These are phyloP conservation scores for Melinaea menophilus DNA, from an alignment of 2,888 invertebrate species.

Conservation along the genomic window DNA sequence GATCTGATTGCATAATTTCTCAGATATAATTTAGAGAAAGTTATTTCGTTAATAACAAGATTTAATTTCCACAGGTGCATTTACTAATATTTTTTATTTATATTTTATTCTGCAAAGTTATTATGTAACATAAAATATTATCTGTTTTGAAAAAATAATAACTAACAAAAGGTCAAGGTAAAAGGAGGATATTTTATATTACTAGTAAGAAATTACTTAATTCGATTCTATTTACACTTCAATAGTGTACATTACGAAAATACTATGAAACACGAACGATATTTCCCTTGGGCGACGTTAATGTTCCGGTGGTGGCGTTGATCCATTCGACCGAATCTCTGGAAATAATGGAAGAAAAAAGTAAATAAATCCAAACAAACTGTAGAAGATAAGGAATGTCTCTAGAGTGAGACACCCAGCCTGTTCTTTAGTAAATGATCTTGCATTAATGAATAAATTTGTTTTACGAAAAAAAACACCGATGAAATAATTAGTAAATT, in stretches of 20 bases:
- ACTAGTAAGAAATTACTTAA: background rate
- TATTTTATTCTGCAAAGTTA: too few species aligned
- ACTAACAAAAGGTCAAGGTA: too few species aligned
- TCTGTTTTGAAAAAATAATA: too few species aligned
- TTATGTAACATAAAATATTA: too few species aligned
- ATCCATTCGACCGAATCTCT: slow-evolving; percentile 74
- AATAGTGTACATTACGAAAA: slow-evolving; percentile 35
- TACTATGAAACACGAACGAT: slow-evolving; percentile 66
- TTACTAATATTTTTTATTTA: too few species aligned
- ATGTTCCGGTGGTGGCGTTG: slow-evolving; percentile 68
- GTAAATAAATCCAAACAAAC: slow-evolving; percentile 71
- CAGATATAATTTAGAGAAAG: too few species aligned
- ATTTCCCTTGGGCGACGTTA: slow-evolving; percentile 73
- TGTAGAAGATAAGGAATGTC: slow-evolving; percentile 67
- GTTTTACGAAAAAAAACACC: too few species aligned
- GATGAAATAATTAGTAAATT: too few species aligned
- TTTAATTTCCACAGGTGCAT: too few species aligned
- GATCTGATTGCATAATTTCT: too few species aligned
- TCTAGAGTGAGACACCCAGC: slow-evolving; percentile 35
- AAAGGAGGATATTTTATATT: background rate
- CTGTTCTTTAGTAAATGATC: slow-evolving; percentile 32
- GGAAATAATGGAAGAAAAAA: slow-evolving; percentile 74
- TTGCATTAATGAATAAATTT: slow-evolving; percentile 44
- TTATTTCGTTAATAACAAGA: too few species aligned
- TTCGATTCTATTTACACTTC: slow-evolving; percentile 6